Evolutionary conservation across 2,888 invertebrate genomes (phyloP).

Genomic region (Oscheius sp.): DNA sequence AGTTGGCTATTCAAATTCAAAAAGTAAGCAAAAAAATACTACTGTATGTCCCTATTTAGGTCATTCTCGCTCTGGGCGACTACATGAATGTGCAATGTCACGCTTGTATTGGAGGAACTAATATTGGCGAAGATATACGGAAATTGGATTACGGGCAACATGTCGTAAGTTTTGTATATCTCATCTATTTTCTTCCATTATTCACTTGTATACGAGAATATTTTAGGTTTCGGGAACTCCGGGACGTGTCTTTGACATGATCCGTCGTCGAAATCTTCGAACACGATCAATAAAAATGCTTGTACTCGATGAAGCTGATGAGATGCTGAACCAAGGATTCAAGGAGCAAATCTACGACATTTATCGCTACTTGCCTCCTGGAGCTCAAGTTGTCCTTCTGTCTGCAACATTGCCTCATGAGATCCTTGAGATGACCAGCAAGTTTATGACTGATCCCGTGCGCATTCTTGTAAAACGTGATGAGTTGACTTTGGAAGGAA

Average conservation of each 20-base stretch:
- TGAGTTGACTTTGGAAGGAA: slow-evolving; percentile 98
- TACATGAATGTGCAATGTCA: slow-evolving; percentile 99
- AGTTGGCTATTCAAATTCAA: slow-evolving; percentile 96
- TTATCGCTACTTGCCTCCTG: slow-evolving; percentile 95
- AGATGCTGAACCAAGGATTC: slow-evolving; percentile 99
- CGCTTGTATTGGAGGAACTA: slow-evolving; percentile 98
- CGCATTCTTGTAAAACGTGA: slow-evolving; percentile 97
- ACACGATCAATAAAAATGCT: slow-evolving; percentile 95
- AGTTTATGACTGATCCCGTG: slow-evolving; percentile 99
- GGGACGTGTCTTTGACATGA: slow-evolving; percentile 97
- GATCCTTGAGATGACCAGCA: slow-evolving; percentile 99
- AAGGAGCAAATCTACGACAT: slow-evolving; percentile 99
- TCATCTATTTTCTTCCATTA: too few species aligned
- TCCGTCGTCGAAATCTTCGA: slow-evolving; percentile 84
- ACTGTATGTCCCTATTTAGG: slow-evolving; percentile 75
- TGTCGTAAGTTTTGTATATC: slow-evolving; percentile 78
- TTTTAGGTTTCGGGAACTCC: slow-evolving; percentile 88
- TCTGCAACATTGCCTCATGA: slow-evolving; percentile 98
- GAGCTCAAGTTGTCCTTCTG: slow-evolving; percentile 89
- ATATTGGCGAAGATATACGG: slow-evolving; percentile 96
- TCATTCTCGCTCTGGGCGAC: slow-evolving; percentile 91
- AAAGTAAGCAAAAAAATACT: slow-evolving; percentile 79
- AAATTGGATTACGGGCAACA: slow-evolving; percentile 99
- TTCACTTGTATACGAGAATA: neutral
- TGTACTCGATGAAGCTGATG: slow-evolving; percentile 97